Base-by-base conservation (phyloP, 2,888 invertebrate species). In the Himalopsyche kuldschensis region DNA sequence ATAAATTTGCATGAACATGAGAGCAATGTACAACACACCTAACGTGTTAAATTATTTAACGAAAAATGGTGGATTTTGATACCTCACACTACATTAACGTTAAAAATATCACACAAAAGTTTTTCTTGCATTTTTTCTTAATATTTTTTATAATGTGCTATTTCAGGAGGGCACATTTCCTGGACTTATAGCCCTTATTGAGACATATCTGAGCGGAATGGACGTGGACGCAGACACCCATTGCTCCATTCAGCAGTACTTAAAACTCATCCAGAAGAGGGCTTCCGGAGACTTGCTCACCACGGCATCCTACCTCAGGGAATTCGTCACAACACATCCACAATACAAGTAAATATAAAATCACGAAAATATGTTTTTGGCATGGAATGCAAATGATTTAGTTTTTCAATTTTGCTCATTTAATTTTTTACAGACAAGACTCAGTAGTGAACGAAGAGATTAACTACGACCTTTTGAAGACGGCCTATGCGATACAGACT, bases 201-300 rank as follows among this genome's bases (percentile, higher is more conserved):
- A 97, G 89, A 97, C 96, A 88, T 99, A 98, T 91, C 92, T 99
- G 87, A 96, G 96, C 87, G 96, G 96, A 84, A 97, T 99, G 94
- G 99, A 99, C 90, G 97, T 99, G 79, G 99, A 99, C 91, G 98
- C 98, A 1, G 99, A 99, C 90, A 99, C 99, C 63, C 97, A 97
- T 90, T 99, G 99, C 91, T 98, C 98, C 10, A 96, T 99, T 88
- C 96, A 97, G 90, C 97, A 98, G 91, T 99, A 99, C 91, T 93
- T 99, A 86, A 97, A 96, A 88, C 94, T 99, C 85, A 98, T 99
- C 89, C 95, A 96, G 89, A 93, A 94, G 83, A 93, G 97, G 88
- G 97, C 97, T 6, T 94, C 96, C 87, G 99, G 99, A 35, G 96
- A 97, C 89, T 94, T 98, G 81, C 92, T 95, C 88, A 99, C 99